Evolutionary conservation across 2,113 vertebrate genomes (phyloP).

Genomic region (Lasiurus borealis): DNA sequence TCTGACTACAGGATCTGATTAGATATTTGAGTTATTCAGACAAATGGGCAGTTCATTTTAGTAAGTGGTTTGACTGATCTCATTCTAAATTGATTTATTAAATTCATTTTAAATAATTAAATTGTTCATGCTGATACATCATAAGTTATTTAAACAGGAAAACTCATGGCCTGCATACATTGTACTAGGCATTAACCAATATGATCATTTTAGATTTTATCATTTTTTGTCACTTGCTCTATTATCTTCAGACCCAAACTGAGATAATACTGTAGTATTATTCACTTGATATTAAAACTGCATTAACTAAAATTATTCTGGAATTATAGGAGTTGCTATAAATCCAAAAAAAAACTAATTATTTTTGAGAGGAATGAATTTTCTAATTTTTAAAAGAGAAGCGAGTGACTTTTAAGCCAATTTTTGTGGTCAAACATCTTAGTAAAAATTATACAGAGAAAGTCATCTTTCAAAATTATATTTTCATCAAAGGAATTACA

Average conservation of each 20-base stretch:
- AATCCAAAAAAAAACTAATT: slow-evolving; percentile 45
- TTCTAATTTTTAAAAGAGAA: slow-evolving; percentile 31
- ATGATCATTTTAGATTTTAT: not conserved
- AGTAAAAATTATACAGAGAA: not conserved
- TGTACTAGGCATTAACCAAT: not conserved
- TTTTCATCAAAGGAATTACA: slow-evolving; percentile 16
- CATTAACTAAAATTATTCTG: slow-evolving; percentile 13
- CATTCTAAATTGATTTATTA: slow-evolving; percentile 59
- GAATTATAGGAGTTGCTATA: not conserved
- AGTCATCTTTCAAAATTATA: slow-evolving; percentile 38
- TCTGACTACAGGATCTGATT: slow-evolving; percentile 38
- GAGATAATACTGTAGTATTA: not conserved
- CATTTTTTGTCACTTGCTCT: slow-evolving; percentile 32
- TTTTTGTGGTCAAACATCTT: slow-evolving; percentile 6
- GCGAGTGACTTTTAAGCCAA: not conserved
- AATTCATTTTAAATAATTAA: slow-evolving; percentile 58
- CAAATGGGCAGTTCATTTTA: slow-evolving; percentile 66
- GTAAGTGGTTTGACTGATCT: slow-evolving; percentile 51
- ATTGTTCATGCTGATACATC: slow-evolving; percentile 26
- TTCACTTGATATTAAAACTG: not conserved
- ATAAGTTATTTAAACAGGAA: slow-evolving; percentile 61
- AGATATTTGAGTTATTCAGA: slow-evolving; percentile 49
- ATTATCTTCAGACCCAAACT: slow-evolving; percentile 31
- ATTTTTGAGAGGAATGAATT: slow-evolving; percentile 1
- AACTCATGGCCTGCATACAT: not conserved